These are phyloP conservation scores for Troilus luridus DNA, from an alignment of 2,888 invertebrate genomes.

Conservation along the genomic window DNA sequence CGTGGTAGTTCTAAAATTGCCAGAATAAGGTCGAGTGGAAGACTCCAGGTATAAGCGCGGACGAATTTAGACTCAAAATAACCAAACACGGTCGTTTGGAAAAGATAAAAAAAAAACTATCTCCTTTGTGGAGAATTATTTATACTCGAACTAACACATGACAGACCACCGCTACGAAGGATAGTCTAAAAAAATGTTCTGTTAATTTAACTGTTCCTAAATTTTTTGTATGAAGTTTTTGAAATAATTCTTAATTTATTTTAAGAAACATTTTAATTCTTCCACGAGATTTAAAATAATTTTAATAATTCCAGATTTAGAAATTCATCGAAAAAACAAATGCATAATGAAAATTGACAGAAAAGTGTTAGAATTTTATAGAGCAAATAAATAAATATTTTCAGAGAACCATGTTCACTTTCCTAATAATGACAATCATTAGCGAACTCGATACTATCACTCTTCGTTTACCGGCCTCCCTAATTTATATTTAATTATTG, in stretches of 20 bases:
- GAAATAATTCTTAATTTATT: too few relatives aligned
- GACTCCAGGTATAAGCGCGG: neutral
- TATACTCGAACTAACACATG: neutral
- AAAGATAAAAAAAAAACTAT: neutral
- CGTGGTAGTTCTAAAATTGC: neutral
- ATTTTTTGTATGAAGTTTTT: neutral
- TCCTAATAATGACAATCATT: too few relatives aligned
- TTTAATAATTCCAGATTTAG: too few relatives aligned
- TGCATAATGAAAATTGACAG: neutral
- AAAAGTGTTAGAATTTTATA: neutral
- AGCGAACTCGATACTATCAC: too few relatives aligned
- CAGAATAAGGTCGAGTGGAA: neutral
- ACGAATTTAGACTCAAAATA: constrained; percentile 18
- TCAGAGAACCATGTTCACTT: too few relatives aligned
- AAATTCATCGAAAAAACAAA: neutral
- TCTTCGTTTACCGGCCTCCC: too few relatives aligned
- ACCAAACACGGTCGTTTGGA: neutral
- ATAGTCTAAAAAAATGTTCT: neutral
- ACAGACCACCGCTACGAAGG: neutral
- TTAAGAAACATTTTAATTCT: too few relatives aligned
- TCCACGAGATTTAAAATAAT: too few relatives aligned
- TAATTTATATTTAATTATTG: too few relatives aligned
- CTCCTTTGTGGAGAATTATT: neutral
- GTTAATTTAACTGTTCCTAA: neutral
- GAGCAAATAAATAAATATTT: too few relatives aligned